A percentile compares a stretch with the other conserved stretches of the same genome.
Conservation (phyloP, 2,888 invertebrate species). For the Lasioglossum villosulum region DNA sequence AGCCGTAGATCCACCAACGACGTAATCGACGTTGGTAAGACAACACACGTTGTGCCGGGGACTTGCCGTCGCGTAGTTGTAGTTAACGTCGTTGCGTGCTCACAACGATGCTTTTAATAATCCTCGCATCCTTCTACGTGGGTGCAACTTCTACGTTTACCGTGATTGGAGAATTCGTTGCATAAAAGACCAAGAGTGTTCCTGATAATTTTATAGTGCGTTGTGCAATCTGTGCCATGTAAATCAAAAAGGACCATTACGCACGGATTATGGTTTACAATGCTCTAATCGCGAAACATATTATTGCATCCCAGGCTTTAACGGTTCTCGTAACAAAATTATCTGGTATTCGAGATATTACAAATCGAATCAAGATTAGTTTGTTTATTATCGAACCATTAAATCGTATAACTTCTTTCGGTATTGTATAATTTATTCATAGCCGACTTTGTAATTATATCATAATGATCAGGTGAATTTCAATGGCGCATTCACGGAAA, state of each 20-base stretch:
- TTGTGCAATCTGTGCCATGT: neutral
- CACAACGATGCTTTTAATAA: slow-evolving; percentile 5
- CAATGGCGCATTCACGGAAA: slow-evolving; percentile 32
- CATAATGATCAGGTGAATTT: slow-evolving; percentile 7
- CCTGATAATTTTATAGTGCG: neutral
- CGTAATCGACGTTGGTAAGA: slow-evolving; percentile 16
- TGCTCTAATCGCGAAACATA: neutral
- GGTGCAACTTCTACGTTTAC: slow-evolving; percentile 5
- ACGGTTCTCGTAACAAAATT: neutral
- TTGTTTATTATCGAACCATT: too few relatives aligned
- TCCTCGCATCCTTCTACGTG: neutral
- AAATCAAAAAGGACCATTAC: neutral
- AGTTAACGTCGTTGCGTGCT: neutral
- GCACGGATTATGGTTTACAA: neutral
- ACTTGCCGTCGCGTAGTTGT: neutral
- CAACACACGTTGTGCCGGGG: neutral
- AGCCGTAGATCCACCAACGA: neutral
- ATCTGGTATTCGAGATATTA: neutral
- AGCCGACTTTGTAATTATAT: neutral
- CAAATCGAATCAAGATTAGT: too few relatives aligned
- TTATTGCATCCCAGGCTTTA: neutral
- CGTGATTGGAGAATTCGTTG: neutral
- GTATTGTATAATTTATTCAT: neutral
- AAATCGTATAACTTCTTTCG: too few relatives aligned
- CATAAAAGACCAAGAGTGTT: neutral